These are phyloP conservation scores for Dreissena polymorpha DNA, from an alignment of 1,140 invertebrate species.

Conservation along the genomic window DNA sequence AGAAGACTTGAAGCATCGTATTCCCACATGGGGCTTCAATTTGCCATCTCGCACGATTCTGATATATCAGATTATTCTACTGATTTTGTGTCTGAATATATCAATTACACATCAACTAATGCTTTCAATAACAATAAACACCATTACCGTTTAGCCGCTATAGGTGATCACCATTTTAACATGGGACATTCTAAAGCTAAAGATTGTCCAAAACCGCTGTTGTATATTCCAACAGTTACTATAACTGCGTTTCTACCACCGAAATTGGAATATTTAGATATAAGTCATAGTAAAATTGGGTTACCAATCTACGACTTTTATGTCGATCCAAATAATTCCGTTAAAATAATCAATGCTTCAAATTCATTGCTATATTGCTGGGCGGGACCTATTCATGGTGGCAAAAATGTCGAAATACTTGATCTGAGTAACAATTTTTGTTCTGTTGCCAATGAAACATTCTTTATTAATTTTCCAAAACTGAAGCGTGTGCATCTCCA, in stretches of 20 bases:
- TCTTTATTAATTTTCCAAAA: slow-evolving; percentile 37
- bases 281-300: slow-evolving; percentile 19
- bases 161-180: neutral
- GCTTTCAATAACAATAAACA: neutral
- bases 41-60: neutral
- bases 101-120: neutral
- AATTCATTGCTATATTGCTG: slow-evolving; percentile 40
- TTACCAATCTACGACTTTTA: slow-evolving; percentile 13
- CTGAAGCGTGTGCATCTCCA: neutral
- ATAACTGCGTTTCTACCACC: slow-evolving; percentile 8
- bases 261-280: slow-evolving; percentile 25
- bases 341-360: slow-evolving; percentile 24
- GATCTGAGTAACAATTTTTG: slow-evolving; percentile 27
- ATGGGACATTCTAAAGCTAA: neutral
- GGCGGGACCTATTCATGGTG: slow-evolving; percentile 30
- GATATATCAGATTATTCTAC: neutral
- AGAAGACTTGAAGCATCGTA: slow-evolving; percentile 13
- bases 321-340: slow-evolving; percentile 9
- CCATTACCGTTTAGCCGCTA: neutral
- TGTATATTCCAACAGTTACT: neutral
- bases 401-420: neutral
- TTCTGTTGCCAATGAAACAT: neutral
- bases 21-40: slow-evolving; percentile 6
- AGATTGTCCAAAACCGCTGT: neutral
- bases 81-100: neutral